These are phyloP conservation scores for Dendrolimus punctatus DNA, from an alignment of 1,140 invertebrate genomes.

Conservation along the genomic window DNA sequence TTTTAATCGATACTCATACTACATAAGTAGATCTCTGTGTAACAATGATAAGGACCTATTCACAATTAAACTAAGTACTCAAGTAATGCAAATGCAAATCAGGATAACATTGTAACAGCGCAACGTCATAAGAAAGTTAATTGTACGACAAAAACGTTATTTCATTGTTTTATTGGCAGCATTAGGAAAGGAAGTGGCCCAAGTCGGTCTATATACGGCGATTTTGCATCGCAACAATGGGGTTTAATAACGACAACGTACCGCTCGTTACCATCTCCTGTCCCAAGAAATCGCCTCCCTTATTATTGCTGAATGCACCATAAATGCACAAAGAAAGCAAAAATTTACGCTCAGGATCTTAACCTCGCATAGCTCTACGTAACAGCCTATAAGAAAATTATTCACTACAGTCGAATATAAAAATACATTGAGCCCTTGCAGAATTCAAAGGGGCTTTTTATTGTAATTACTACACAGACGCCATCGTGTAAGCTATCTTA, in stretches of 20 bases:
- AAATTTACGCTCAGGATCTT: constrained; percentile 31
- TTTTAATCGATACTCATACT: too few species aligned
- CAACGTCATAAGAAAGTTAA: constrained; percentile 32
- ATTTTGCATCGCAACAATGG: constrained; percentile 44
- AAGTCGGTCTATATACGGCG: constrained; percentile 42
- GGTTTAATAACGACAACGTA: constrained; percentile 46
- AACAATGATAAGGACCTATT: too few species aligned
- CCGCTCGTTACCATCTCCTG: constrained; percentile 47
- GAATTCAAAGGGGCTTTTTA: too few species aligned
- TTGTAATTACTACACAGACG: neutral
- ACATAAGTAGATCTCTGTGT: too few species aligned
- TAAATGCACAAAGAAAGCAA: constrained; percentile 39
- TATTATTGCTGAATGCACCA: constrained; percentile 35
- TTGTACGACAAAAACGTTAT: constrained; percentile 42
- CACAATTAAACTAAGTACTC: too few species aligned
- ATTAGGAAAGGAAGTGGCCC: constrained; percentile 43
- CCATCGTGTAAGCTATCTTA: constrained; percentile 1
- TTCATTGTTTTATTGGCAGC: constrained; percentile 52
- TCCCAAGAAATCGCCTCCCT: constrained; percentile 35
- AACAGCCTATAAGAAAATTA: constrained; percentile 7
- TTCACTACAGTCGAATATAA: neutral
- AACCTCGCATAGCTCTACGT: constrained; percentile 10
- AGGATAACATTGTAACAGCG: neutral
- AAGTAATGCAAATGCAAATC: too few species aligned
- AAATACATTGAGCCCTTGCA: neutral